These are phyloP conservation scores for Chaenogobius annularis DNA, from an alignment of 2,113 vertebrate species.

Conservation along the genomic window DNA sequence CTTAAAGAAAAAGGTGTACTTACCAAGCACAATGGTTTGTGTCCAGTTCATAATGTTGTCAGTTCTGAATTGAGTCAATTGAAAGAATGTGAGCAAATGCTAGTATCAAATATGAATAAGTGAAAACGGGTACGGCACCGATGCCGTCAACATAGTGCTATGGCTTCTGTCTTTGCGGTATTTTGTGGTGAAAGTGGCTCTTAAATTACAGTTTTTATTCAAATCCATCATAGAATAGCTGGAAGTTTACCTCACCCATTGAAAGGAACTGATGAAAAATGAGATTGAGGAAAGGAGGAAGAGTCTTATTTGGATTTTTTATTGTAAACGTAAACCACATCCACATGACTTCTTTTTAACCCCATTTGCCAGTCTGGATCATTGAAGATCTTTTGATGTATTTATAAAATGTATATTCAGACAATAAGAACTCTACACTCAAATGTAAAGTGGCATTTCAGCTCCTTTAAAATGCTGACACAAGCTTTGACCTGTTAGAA, in stretches of 20 bases:
- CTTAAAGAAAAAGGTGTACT: conserved; percentile 12
- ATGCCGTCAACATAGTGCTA: background rate
- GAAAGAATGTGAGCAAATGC: background rate
- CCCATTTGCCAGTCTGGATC: background rate
- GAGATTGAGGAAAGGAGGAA: conserved; percentile 18
- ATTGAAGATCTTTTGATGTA: background rate
- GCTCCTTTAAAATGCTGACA: conserved; percentile 27
- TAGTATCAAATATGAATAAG: background rate
- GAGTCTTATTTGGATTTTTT: background rate
- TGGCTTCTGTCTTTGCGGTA: background rate
- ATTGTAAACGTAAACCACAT: background rate
- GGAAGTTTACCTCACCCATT: conserved; percentile 55
- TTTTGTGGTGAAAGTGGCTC: conserved; percentile 4
- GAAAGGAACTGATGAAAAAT: conserved; percentile 53
- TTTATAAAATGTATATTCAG: background rate
- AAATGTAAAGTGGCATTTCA: conserved; percentile 3
- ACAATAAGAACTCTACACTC: background rate
- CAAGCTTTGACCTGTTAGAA: background rate
- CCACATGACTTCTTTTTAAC: background rate
- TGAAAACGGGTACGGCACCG: background rate
- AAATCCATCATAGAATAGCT: conserved; percentile 54
- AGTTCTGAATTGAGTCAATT: background rate
- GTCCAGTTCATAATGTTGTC: conserved; percentile 48
- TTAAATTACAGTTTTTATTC: conserved; percentile 44
- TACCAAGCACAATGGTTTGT: conserved; percentile 51